phyloP scores from a whole-genome alignment of 64 coral and sea anemone species.

The Catalaphyllia jardinei region DNA sequence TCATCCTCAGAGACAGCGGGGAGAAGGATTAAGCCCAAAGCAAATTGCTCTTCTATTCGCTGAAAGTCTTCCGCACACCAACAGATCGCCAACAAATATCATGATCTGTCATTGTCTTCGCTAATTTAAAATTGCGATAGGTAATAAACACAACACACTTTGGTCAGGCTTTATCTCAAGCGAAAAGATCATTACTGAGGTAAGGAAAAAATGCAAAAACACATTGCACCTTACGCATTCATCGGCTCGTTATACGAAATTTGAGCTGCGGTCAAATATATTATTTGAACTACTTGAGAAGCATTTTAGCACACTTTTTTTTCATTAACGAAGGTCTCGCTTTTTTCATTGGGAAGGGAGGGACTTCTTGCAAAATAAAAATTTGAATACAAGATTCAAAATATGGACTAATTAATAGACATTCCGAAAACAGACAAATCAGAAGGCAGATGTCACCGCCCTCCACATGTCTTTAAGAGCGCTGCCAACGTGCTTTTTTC shows the following conservation, averaged over 20 bases:
- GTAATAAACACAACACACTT: neutral
- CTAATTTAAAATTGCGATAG: conserved; percentile 44
- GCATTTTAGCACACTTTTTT: neutral
- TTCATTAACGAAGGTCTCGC: neutral
- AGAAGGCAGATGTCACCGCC: neutral
- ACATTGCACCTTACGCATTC: neutral
- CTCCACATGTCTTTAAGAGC: conserved; percentile 7
- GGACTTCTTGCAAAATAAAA: conserved; percentile 18
- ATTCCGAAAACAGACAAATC: conserved; percentile 20
- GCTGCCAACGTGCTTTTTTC: neutral
- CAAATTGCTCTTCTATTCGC: neutral
- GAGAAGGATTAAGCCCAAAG: neutral
- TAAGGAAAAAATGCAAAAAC: neutral
- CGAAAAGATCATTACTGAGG: neutral
- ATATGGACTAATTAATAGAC: conserved; percentile 67
- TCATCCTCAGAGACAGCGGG: neutral
- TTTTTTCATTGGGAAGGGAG: neutral
- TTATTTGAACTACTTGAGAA: neutral
- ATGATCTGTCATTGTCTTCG: neutral
- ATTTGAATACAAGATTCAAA: conserved; percentile 58
- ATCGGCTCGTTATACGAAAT: neutral
- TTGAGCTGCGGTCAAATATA: neutral
- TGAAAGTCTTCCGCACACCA: neutral
- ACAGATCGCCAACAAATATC: neutral
- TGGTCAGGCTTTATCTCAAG: neutral